Percentiles rank a stretch among this genome's conserved stretches.
Conservation (phyloP, 2,797 vertebrate genomes). For the Triplophysa bombifrons region DNA sequence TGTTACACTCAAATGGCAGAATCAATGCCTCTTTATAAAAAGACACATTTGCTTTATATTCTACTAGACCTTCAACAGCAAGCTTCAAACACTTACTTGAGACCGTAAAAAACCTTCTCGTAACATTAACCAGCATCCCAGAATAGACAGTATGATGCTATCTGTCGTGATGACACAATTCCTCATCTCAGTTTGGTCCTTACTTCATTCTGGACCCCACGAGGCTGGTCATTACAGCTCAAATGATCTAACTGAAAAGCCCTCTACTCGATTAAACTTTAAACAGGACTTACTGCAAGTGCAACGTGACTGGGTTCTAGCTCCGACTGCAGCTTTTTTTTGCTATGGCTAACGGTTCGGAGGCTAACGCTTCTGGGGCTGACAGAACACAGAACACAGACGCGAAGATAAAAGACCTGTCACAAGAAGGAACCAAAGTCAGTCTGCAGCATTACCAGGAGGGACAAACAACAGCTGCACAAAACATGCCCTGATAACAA, state of each 20-base stretch:
- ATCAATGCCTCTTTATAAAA: slow-evolving; percentile 19
- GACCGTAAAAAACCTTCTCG: slow-evolving; percentile 12
- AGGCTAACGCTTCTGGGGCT: slow-evolving; percentile 1
- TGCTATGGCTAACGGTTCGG: slow-evolving; percentile 1
- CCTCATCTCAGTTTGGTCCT: slow-evolving; percentile 67
- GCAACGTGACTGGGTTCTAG: slow-evolving; percentile 15
- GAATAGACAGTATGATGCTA: slow-evolving; percentile 60
- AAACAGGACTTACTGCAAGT: slow-evolving; percentile 55
- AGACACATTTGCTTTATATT: slow-evolving; percentile 23
- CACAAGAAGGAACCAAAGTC: slow-evolving; percentile 67
- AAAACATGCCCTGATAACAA: slow-evolving; percentile 68
- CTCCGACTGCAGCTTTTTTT: background rate
- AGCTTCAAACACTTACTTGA: background rate
- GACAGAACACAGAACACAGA: slow-evolving; percentile 55
- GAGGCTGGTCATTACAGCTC: slow-evolving; percentile 43
- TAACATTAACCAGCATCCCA: slow-evolving; percentile 61
- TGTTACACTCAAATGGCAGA: slow-evolving; percentile 38
- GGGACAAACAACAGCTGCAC: slow-evolving; percentile 72
- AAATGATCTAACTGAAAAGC: slow-evolving; percentile 59
- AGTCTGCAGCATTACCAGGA: slow-evolving; percentile 66
- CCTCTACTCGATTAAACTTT: slow-evolving; percentile 60
- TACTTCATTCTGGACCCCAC: slow-evolving; percentile 40
- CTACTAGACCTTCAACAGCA: background rate
- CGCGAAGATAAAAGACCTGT: slow-evolving; percentile 74
- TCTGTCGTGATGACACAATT: slow-evolving; percentile 61